Evolutionary conservation across 2,113 vertebrate species (phyloP), one percentile per base, ranked within the genome.

Genomic region (Axis porcinus): DNA sequence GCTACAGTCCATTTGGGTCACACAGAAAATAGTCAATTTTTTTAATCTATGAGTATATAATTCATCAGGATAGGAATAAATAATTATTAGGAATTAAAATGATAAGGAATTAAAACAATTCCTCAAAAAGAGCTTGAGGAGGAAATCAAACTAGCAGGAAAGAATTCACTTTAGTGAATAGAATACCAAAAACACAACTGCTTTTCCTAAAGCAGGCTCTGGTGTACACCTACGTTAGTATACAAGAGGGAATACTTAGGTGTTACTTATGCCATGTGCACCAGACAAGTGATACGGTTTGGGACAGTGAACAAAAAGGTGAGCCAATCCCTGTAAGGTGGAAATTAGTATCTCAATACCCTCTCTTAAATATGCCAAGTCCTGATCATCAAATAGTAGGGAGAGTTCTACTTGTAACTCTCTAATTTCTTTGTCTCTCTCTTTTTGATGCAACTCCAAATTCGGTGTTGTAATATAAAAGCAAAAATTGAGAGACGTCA

Each of bases 221-320:
- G 9, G 40, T 11, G 9, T 25, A 36, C 1, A 2, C 2, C 14
- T 23, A 3, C 36, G 16, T 16, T 8, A 43, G 1, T 2, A 21
- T 36, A 3, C 13, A 14, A 10, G 25, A 54, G 9, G 16, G 5
- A 28, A 15, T 6, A 23, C 10, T 19, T 11, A 25, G 7, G 15
- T 1, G 1, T 5, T 30, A 7, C 0, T 1, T 11, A 52, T 0
- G 52, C 19, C 33, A 30, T 17, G 8, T 16, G 6, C 2, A 3
- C 17, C 4, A 0, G 88, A 43, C 28, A 15, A 3, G 0, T 2
- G 25, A 19, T 2, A 30, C 8, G 11, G 5, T 28, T 0, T 16
- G 5, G 8, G 14, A 40, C 45, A 15, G 45, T 2, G 16, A 19
- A 3, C 45, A 2, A 14, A 5, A 33, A 43, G 62, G 47, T 28